Base-by-base conservation (phyloP, 92 coral and sea anemone species). In the Phenganax marumi region DNA sequence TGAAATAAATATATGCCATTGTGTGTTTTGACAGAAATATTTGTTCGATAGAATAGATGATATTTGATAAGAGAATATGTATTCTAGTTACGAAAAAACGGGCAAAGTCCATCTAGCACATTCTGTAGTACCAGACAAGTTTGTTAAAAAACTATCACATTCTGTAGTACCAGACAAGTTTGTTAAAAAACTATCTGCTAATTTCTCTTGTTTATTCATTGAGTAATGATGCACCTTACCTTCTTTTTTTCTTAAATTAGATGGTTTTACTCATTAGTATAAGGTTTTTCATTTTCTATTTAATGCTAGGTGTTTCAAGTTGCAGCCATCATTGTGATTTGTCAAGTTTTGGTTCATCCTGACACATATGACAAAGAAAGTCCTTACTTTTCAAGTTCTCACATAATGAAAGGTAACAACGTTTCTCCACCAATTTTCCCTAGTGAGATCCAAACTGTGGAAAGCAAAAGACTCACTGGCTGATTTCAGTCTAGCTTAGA, bases 301-400 rank as follows among this genome's bases (percentile, higher is more conserved):
- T 56, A 48, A 77, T 43, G 62, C 2, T 71, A 96, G 99, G 78
- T 96, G 80, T 84, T 96, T 77, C 99, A 96, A 84, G 90, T 96
- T 65, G 99, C 99, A 78, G 93, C 97, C 39, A 93, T 96, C 25
- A 92, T 96, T 56, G 91, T 96, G 57, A 73, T 96, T 47, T 86
- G 93, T 62, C 99, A 96, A 84, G 93, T 96, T 91, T 83, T 96
- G 33, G 84, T 91, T 3, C 99, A 96, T 83, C 99, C 99, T 11
- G 97, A 91, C 56, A 47, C 90, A 68, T 96, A 91, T 73, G 96
- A 96, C 70, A 91, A 92, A 84, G 83, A 78, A 22, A 78, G 54
- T 12, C 73, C 73, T 0, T 78, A 78, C 60, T 8, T 47, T 19
- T 63, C 71, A 8, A 50, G 58, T 13, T n/a, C 33, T 22, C 71